Base-by-base conservation (phyloP, 2,888 invertebrate species). In the Pseudeuparius sepicola region DNA sequence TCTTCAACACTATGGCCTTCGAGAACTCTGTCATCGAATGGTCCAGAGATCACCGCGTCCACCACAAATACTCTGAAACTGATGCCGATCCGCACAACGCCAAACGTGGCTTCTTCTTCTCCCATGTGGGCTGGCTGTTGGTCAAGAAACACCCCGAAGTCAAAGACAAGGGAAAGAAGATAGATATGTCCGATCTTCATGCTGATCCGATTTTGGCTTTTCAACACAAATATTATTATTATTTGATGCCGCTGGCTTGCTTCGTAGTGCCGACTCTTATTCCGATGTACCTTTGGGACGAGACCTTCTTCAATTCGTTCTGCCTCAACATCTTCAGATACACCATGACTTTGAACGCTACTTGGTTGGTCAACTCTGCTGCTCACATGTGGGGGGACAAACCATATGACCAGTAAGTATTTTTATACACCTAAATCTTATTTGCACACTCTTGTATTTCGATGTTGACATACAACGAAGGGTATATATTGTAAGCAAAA, bases 31-130 rank as follows among this genome's bases (percentile, higher is more conserved):
- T 76, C 2, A 71, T 78, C 34, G 81, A 83, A 52, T 85, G 84
- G 84, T 75, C 82, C 0, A 71, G 83, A 40, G 83, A 84, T 55
- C 82, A 83, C 63, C 71, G 86, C 49, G 82, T 87, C 55, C 87
- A 93, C 59, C 92, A 93, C 68, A 93, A 92, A 60, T 92, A 79
- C 65, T 85, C 84, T 12, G 92, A 93, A 59, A 93, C 92, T 0
- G 80, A 92, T 59, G 92, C 90, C 1, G 92, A 93, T 64, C 92
- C 92, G 0, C 90, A 93, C 60, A 90, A 92, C 57, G 87, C 90
- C 2, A 85, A 66, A 32, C 71, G 92, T 14, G 96, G 96, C 6
- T 92, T 96, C 67, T 94, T 94, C 73, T 96, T 94, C 66, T 77
- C 93, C 0, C 96, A 96, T 61, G 73, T 94, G 50, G 96, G 96